A percentile compares a stretch with the other conserved stretches of the same genome.
phyloP scores from a whole-genome alignment of 2,113 vertebrate genomes.

The Pachyramphus minor region DNA sequence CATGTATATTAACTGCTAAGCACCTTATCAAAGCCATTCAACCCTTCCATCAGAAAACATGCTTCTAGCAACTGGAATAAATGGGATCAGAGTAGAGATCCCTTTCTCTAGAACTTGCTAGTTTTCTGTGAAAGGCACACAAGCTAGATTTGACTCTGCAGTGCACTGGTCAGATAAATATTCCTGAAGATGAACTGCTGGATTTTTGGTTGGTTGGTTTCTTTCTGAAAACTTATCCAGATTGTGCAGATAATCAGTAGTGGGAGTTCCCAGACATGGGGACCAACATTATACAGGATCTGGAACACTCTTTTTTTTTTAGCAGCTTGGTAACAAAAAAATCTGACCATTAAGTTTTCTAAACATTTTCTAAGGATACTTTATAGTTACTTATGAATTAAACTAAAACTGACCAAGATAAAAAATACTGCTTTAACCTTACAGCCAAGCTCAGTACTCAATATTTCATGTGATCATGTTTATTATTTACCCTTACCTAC shows the following conservation, averaged over 20 bases:
- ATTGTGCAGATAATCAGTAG: neutral
- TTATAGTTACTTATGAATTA: neutral
- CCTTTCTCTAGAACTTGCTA: neutral
- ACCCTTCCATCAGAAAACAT: neutral
- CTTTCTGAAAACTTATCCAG: neutral
- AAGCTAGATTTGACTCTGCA: neutral
- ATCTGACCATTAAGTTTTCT: neutral
- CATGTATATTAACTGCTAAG: accelerated
- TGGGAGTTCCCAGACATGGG: neutral
- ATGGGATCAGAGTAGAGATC: neutral
- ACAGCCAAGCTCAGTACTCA: neutral
- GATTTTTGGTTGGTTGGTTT: neutral
- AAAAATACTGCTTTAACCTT: neutral
- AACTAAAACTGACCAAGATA: neutral
- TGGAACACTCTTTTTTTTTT: neutral
- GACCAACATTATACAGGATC: neutral
- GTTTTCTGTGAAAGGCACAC: neutral
- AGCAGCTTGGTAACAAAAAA: neutral
- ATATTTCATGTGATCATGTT: neutral
- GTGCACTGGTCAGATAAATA: neutral
- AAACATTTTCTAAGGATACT: neutral
- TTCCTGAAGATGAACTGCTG: neutral
- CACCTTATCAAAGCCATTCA: neutral
- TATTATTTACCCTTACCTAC: constrained; percentile 80
- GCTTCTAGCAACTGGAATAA: neutral